Percentiles rank a stretch among this genome's conserved stretches.
These are phyloP conservation scores for Galbula dea DNA, from an alignment of 2,113 vertebrate species.

Conservation along the genomic window DNA sequence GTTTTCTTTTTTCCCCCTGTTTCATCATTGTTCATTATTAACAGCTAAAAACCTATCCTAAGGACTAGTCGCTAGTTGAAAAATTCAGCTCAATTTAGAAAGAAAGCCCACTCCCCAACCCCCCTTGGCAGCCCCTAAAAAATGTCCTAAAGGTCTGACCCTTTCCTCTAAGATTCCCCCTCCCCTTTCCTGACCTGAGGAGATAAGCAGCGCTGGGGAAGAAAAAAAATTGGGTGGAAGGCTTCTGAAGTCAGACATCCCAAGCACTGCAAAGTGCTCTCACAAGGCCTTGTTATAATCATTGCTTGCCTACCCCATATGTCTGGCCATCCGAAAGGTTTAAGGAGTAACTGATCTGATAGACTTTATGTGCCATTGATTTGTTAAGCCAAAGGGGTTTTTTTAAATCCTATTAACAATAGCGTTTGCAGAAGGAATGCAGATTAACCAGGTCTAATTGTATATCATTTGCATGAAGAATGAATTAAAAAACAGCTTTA, in stretches of 20 bases:
- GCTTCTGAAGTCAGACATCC: constrained; percentile 45
- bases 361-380: constrained; percentile 57
- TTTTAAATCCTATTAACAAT: constrained; percentile 66
- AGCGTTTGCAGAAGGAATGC: constrained; percentile 64
- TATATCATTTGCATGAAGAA: constrained; percentile 72
- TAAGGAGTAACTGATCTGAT: constrained; percentile 70
- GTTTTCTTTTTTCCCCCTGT: background rate
- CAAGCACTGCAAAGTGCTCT: background rate
- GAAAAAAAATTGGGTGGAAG: background rate
- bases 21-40: background rate
- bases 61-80: background rate
- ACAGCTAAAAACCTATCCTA: background rate
- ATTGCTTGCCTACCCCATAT: constrained; percentile 51
- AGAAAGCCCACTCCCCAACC: background rate
- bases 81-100: background rate
- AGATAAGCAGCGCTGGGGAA: background rate
- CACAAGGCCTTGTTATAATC: constrained; percentile 42
- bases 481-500: constrained; percentile 69
- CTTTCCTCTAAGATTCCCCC: background rate
- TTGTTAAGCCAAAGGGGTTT: constrained; percentile 49
- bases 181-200: background rate
- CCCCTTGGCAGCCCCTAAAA: background rate
- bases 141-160: background rate
- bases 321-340: constrained; percentile 55
- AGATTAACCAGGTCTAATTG: constrained; percentile 70